Base-by-base conservation (phyloP, 2,113 vertebrate genomes). In the Machaerirhynchus nigripectus region DNA sequence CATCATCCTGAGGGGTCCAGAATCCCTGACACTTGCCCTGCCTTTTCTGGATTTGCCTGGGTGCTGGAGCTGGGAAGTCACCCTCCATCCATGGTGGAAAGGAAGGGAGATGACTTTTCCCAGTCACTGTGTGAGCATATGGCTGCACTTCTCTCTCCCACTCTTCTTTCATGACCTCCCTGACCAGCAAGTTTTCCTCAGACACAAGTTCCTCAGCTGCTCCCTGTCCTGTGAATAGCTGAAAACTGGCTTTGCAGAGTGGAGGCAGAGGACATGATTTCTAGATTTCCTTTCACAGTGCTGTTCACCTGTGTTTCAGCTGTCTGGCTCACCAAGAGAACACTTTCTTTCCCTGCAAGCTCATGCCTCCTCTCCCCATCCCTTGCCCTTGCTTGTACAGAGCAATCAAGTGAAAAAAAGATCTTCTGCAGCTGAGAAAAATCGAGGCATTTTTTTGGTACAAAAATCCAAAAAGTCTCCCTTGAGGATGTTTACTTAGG, bases 401-500 rank as follows among this genome's bases (percentile, higher is more conserved):
- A 47, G n/a, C 15, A 75, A 70, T 50, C 0, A 0, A 70, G 31
- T 69, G n/a, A 10, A 74, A 77, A 47, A 53, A 80, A 12, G 9
- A 30, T 42, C 40, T 71, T 64, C 31, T 3, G 11, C 23, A 37
- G 40, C 2, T 87, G 77, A 65, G 20, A 75, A 52, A 82, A 87
- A 73, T 20, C 40, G 18, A 44, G 24, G 12, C 28, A 11, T 30
- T 39, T 92, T 30, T 95, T 39, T 84, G 44, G 0, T 30, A 74
- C 3, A 55, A 80, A 50, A 53, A 60, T 40, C 68, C 50, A 19
- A 50, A 37, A 92, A 75, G 20, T 65, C 2, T 94, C 30, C 70
- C 92, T 89, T 93, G 77, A 80, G 83, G 56, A 31, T 68, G 8
- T 59, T 94, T 84, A 57, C 19, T 84, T 42, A 90, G 42, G 18